These are phyloP conservation scores for Psittacara wagleri DNA, from an alignment of 2,113 vertebrate species.

Conservation along the genomic window DNA sequence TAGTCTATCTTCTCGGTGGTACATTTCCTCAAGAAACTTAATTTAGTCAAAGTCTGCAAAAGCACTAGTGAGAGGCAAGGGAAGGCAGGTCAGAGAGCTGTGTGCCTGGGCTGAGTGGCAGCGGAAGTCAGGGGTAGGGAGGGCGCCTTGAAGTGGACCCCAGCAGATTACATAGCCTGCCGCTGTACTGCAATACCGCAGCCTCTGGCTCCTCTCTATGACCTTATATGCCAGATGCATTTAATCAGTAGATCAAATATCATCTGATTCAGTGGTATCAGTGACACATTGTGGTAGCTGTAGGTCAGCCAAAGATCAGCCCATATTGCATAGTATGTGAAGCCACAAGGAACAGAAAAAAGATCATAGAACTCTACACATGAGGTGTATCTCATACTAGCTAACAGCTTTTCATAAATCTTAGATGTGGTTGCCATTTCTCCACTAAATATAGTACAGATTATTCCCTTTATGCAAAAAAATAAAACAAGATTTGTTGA, in stretches of 20 bases:
- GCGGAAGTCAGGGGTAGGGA: too few relatives aligned
- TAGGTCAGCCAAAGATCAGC: neutral
- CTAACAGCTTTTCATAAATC: neutral
- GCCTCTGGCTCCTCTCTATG: neutral
- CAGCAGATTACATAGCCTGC: fast-evolving
- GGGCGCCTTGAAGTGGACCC: fast-evolving
- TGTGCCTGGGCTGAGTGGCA: neutral
- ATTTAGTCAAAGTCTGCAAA: neutral
- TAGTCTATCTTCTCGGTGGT: neutral
- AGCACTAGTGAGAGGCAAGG: too few relatives aligned
- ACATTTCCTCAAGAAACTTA: neutral
- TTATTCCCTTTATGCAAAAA: neutral
- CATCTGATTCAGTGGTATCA: neutral
- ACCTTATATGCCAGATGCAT: neutral
- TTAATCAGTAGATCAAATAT: neutral
- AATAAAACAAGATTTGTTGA: neutral
- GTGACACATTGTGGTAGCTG: neutral
- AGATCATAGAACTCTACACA: neutral
- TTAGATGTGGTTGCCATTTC: neutral
- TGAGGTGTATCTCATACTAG: neutral
- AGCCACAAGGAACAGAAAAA: neutral
- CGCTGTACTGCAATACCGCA: neutral
- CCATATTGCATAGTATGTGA: neutral
- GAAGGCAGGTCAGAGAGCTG: neutral
- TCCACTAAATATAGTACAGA: neutral